Percentiles rank a stretch among this genome's conserved stretches.
Conservation (phyloP, 2,797 vertebrate species). For the Sebastes glaucus region DNA sequence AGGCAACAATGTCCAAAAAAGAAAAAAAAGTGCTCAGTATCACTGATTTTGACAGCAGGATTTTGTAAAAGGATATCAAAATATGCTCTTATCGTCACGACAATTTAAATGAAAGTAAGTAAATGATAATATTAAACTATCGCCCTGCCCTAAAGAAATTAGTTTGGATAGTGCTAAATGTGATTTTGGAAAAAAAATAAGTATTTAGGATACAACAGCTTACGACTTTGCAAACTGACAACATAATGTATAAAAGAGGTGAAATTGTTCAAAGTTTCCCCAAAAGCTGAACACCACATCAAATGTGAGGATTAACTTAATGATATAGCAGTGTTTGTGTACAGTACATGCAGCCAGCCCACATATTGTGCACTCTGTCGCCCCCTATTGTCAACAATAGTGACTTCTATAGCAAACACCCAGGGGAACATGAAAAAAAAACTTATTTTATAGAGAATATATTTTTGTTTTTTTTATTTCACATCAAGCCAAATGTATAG, state of each 20-base stretch:
- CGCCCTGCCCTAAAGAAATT: background rate
- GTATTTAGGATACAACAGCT: background rate
- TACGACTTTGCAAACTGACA: background rate
- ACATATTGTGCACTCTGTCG: slow-evolving; percentile 26
- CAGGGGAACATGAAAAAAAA: background rate
- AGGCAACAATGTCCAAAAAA: background rate
- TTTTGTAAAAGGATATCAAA: background rate
- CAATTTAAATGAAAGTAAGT: background rate
- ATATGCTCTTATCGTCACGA: background rate
- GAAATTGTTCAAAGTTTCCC: background rate
- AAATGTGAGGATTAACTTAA: background rate
- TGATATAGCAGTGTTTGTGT: background rate
- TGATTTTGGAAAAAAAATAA: background rate
- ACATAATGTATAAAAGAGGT: background rate
- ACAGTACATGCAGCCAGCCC: background rate
- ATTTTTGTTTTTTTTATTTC: slow-evolving; percentile 46
- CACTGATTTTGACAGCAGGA: background rate
- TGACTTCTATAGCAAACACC: background rate
- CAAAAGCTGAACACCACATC: background rate
- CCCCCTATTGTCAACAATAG: slow-evolving; percentile 26
- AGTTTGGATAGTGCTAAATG: background rate
- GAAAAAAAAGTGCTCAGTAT: background rate
- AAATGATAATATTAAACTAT: background rate
- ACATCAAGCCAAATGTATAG: slow-evolving; percentile 35
- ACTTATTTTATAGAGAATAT: background rate